Evolutionary conservation across 2,797 vertebrate genomes (phyloP), one percentile per base, ranked within the genome.

Genomic region (Taenioides sp.): DNA sequence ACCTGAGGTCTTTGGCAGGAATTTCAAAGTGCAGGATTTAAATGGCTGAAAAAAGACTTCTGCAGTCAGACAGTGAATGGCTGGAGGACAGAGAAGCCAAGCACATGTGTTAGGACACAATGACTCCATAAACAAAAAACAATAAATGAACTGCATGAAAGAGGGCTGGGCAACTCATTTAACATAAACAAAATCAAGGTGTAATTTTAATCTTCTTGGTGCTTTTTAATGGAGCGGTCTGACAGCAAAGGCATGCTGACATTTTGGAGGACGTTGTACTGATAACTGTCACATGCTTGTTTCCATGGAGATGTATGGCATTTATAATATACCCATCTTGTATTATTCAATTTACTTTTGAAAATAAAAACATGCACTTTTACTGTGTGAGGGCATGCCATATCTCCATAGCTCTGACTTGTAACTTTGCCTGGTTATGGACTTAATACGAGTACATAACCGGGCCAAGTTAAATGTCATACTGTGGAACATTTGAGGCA

Each of bases 11-110:
- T 88, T 76, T 86, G 87, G 84, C 86, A 91, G 89, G 80, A 91
- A 93, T 93, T 87, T 93, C 91, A 94, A 93, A 91, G 90, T 90
- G 91, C 91, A 89, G 93, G 92, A 76, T 92, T 92, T 92, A 92
- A 94, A 94, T 92, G 92, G 92, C 91, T 93, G 92, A 91, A 93
- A 93, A 93, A 93, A 92, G 81, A 93, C 92, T 88, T 92, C 92
- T 92, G 94, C 92, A 84, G 89, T 94, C 93, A 94, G 91, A 94
- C 91, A 94, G 91, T 92, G 94, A 94, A 92, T 92, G 91, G 92
- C 93, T 94, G 90, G 92, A 94, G 88, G 87, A 93, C 91, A 92
- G 92, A 94, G 90, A 94, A 90, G 93, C 93, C 93, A 67, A 92
- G 93, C 92, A 93, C 85, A 93, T 85, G 86, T 85, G 86, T 93